These are phyloP conservation scores for Amiota communis DNA, from an alignment of 2,888 invertebrate species.

Conservation along the genomic window DNA sequence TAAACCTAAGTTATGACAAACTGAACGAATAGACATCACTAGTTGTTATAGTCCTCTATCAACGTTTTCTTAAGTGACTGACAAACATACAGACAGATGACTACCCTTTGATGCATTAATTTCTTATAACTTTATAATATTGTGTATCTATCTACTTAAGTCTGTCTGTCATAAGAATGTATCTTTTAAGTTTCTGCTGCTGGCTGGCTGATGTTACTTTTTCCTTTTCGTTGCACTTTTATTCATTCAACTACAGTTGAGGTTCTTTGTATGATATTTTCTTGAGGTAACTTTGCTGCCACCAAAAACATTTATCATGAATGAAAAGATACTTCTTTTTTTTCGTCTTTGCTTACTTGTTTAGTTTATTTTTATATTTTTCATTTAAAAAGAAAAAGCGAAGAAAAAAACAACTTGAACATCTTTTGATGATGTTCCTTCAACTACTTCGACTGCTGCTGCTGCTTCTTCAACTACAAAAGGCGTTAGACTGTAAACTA, in stretches of 20 bases:
- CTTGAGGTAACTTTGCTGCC: conserved; percentile 4
- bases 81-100: conserved; percentile 13
- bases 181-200: conserved; percentile 11
- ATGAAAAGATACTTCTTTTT: conserved; percentile 42
- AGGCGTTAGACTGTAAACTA: conserved; percentile 70
- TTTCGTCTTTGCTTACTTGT: neutral
- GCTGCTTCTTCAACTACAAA: conserved; percentile 11
- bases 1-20: too few species aligned
- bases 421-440: conserved; percentile 12
- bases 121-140: conserved; percentile 44
- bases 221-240: conserved; percentile 12
- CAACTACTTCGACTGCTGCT: neutral
- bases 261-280: too few species aligned
- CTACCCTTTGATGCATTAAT: conserved; percentile 64
- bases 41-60: too few species aligned
- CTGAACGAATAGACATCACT: too few species aligned
- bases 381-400: too few species aligned
- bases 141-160: conserved; percentile 30
- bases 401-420: neutral
- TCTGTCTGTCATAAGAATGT: neutral
- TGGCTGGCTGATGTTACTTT: conserved; percentile 38
- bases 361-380: neutral
- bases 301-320: conserved; percentile 56
- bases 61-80: neutral
- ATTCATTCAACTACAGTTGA: too few species aligned